Evolutionary conservation across 2,888 invertebrate species (phyloP), one percentile per base, ranked within the genome.

Genomic region (Gari tellinella): DNA sequence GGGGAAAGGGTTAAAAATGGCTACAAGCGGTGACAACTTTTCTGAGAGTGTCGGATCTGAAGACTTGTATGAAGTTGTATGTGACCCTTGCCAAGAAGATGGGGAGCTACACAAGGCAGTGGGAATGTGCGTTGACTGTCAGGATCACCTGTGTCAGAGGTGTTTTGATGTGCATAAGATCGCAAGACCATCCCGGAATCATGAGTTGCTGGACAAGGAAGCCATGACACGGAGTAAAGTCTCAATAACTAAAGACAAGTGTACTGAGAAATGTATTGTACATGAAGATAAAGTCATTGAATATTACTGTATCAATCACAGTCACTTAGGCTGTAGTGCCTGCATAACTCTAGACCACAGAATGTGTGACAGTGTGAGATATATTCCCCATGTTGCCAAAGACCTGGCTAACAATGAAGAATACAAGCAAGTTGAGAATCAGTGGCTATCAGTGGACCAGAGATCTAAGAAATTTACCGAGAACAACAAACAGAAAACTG

Each of bases 101-200:
- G 46, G 37, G 19, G 8, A 58, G 19, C 21, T 26, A 19, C 14
- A 15, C 10, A 31, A 58, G 15, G 46, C 15, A 19, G 21, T 19
- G 17, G 58, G 58, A n/a, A 46, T 45, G 26, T 58, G 58, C n/a
- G 17, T 45, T n/a, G 48, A 58, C 17, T 58, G 58, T 48, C 10
- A 46, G 0, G 37, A 58, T 19, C 46, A 58, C 37, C 46, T 58
- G 0, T 58, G 58, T 37, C 23, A 46, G 19, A 37, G n/a, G 5
- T 58, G 58, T 26, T 58, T 10, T 31, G 23, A n/a, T 31, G 26
- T 2, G 45, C 58, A 58, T n/a, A 26, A 45, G 10, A 46, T 37
- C 21, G 31, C 58, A 10, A 43, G 15, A n/a, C 46, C 58, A 7
- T 37, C 21, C 8, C 25, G 37, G 31, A n/a, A 48, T 31, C 58